These are phyloP conservation scores for Lamellibrachia columna DNA, from an alignment of 2,888 invertebrate genomes.

Conservation along the genomic window DNA sequence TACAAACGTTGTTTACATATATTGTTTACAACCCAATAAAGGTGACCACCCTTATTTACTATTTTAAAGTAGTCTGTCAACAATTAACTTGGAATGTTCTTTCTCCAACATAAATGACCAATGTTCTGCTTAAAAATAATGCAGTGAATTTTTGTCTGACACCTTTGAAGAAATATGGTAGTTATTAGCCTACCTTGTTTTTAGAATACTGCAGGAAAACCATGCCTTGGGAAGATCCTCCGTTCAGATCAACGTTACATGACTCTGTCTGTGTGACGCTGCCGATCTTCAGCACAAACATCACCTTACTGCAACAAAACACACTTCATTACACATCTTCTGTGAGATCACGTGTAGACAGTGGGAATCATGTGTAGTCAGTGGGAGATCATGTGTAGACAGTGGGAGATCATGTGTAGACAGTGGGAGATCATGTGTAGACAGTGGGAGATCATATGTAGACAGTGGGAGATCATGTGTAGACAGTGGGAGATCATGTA, in stretches of 20 bases:
- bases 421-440: too few species aligned
- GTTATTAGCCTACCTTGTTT: constrained; percentile 51
- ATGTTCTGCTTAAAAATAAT: neutral
- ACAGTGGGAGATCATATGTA: too few species aligned
- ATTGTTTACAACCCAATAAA: too few species aligned
- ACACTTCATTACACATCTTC: neutral
- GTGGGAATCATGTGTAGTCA: too few species aligned
- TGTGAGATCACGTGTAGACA: too few species aligned
- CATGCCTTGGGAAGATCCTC: constrained; percentile 52
- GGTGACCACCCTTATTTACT: too few species aligned
- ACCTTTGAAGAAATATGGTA: neutral
- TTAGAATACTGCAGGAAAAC: constrained; percentile 61
- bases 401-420: too few species aligned
- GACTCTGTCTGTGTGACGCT: constrained; percentile 57
- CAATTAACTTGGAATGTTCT: neutral
- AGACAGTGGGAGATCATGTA: too few species aligned
- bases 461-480: too few species aligned
- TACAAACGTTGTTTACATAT: too few species aligned
- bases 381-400: too few species aligned
- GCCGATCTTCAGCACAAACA: constrained; percentile 65
- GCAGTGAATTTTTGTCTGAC: neutral
- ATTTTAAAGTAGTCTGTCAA: too few species aligned
- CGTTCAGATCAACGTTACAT: constrained; percentile 59
- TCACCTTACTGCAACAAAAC: constrained; percentile 56
- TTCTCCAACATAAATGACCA: neutral